Conservation (phyloP, 2,888 invertebrate species). For the Latrodectus elegans region DNA sequence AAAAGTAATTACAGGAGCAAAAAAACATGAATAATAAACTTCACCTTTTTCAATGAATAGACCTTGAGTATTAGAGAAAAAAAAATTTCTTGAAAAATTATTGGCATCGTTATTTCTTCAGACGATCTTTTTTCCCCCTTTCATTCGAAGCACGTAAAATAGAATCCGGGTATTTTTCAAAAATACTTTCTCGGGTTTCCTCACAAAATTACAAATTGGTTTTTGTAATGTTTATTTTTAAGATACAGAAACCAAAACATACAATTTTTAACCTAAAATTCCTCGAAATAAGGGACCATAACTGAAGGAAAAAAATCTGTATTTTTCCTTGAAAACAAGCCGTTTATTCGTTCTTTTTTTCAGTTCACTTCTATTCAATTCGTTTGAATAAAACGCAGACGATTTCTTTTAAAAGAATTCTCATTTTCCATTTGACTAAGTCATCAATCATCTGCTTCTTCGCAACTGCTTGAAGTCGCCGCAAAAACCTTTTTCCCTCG, state of each 20-base stretch:
- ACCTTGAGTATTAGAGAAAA: slow-evolving; percentile 40
- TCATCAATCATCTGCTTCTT: slow-evolving; percentile 42
- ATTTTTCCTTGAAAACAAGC: background rate
- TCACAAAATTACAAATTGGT: slow-evolving; percentile 3
- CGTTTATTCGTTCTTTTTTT: slow-evolving; percentile 11
- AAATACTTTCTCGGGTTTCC: slow-evolving; percentile 1
- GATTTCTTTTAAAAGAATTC: slow-evolving; percentile 14
- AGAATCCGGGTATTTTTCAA: slow-evolving; percentile 41
- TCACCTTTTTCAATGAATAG: slow-evolving; percentile 53
- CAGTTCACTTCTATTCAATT: background rate
- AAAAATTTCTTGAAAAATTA: slow-evolving; percentile 20
- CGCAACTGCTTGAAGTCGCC: background rate
- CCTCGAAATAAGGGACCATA: background rate
- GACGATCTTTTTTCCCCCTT: slow-evolving; percentile 15
- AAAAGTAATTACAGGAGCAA: slow-evolving; percentile 35
- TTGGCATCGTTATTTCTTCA: slow-evolving; percentile 30
- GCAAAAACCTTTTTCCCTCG: background rate
- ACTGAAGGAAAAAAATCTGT: background rate
- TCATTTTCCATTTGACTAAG: slow-evolving; percentile 34
- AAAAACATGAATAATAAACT: slow-evolving; percentile 41
- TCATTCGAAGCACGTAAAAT: slow-evolving; percentile 41
- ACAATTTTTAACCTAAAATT: background rate
- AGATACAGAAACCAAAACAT: background rate
- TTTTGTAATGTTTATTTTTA: slow-evolving; percentile 3
- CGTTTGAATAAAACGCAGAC: slow-evolving; percentile 15